A percentile compares a stretch with the other conserved stretches of the same genome.
These are phyloP conservation scores for Isaurus tuberculatus DNA, from an alignment of 92 coral and sea anemone genomes.

Conservation along the genomic window DNA sequence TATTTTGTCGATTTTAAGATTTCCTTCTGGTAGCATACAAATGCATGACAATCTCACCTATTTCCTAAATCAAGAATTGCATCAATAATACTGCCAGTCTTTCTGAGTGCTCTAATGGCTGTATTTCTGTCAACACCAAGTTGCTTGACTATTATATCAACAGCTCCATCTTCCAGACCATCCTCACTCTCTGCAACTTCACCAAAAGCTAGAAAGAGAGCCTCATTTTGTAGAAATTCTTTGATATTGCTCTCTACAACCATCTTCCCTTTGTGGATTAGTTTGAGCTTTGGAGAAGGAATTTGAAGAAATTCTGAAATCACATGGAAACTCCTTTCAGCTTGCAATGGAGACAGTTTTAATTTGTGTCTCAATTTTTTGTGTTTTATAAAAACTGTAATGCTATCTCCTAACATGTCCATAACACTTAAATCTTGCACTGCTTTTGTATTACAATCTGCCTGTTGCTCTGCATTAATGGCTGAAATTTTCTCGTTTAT, in stretches of 20 bases:
- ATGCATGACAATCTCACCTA: slow-evolving; percentile 6
- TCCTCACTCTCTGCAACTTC: slow-evolving; percentile 91
- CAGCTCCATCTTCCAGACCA: slow-evolving; percentile 77
- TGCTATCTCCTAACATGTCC: not conserved
- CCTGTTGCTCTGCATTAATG: not conserved
- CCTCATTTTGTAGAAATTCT: slow-evolving; percentile 54
- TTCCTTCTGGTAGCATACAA: no score
- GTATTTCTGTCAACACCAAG: slow-evolving; percentile 86
- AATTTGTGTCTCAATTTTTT: slow-evolving; percentile 75
- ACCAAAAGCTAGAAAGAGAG: slow-evolving; percentile 90
- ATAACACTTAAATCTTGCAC: not conserved
- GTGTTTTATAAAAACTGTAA: slow-evolving; percentile 73
- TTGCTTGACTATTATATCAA: slow-evolving; percentile 83
- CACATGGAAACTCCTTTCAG: slow-evolving; percentile 43
- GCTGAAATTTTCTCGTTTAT: not conserved
- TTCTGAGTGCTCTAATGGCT: slow-evolving; percentile 79
- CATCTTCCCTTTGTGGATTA: slow-evolving; percentile 89
- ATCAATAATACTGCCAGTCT: slow-evolving; percentile 82
- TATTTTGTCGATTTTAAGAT: no score
- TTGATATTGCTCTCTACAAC: slow-evolving; percentile 62
- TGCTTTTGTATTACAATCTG: not conserved
- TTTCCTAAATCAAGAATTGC: slow-evolving; percentile 95
- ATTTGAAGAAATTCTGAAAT: slow-evolving; percentile 73
- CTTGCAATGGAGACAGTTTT: slow-evolving; percentile 43
- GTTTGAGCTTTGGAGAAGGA: slow-evolving; percentile 77